Evolutionary conservation across 2,797 vertebrate species (phyloP).

Genomic region (Urophycis tenuis): DNA sequence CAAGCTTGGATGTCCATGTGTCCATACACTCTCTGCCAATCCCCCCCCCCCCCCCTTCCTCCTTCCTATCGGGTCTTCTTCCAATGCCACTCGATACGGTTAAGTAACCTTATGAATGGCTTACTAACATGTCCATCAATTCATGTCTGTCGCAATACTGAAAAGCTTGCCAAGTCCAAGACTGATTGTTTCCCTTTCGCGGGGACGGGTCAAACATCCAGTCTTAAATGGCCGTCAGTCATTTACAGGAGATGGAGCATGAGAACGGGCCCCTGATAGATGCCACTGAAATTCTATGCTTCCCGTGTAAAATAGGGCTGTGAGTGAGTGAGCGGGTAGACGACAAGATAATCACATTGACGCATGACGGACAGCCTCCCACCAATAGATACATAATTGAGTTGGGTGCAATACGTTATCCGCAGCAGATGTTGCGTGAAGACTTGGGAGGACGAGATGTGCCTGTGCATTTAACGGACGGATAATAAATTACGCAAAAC

Average conservation of each 20-base stretch:
- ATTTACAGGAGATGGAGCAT: slow-evolving; percentile 27
- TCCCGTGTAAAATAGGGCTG: slow-evolving; percentile 55
- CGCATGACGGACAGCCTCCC: slow-evolving; percentile 54
- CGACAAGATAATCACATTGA: slow-evolving; percentile 57
- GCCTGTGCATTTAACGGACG: not conserved
- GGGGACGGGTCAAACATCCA: slow-evolving; percentile 38
- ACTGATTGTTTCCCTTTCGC: slow-evolving; percentile 7
- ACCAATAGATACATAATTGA: slow-evolving; percentile 52
- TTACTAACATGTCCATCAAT: not conserved
- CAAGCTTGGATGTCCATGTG: not conserved
- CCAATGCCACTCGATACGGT: not conserved
- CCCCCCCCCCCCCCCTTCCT: not conserved
- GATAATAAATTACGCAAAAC: not conserved
- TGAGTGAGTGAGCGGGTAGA: slow-evolving; percentile 57
- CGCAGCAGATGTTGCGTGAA: slow-evolving; percentile 20
- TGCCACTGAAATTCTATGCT: slow-evolving; percentile 50
- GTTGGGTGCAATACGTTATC: slow-evolving; percentile 33
- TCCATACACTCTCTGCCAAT: not conserved
- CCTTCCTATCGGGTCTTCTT: not conserved
- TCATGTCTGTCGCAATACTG: not conserved
- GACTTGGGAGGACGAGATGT: not conserved
- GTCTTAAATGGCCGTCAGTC: slow-evolving; percentile 35
- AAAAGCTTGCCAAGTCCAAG: not conserved
- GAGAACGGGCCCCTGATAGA: slow-evolving; percentile 39
- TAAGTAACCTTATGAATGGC: not conserved